Percentiles rank a stretch among this genome's conserved stretches.
Evolutionary conservation across 2,113 vertebrate genomes (phyloP).

Genomic region (Burhinus oedicnemus): DNA sequence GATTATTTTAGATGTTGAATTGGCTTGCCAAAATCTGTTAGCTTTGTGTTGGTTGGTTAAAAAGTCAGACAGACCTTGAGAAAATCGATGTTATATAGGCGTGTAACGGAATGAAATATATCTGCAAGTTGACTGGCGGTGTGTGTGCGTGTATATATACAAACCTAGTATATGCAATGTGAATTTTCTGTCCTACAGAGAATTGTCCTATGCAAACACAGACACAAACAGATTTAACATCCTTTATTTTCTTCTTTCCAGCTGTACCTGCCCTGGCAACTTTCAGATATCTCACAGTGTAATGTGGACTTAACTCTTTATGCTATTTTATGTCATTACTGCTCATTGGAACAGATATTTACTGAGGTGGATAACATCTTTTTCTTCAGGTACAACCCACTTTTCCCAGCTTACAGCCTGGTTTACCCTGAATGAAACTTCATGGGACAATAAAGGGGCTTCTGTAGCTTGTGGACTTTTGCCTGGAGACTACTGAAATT

Average conservation of each 20-base stretch:
- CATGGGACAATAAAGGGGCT: not conserved
- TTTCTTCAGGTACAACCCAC: not conserved
- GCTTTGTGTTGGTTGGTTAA: not conserved
- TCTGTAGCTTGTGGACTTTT: not conserved
- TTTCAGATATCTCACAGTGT: not conserved
- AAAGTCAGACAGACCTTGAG: not conserved
- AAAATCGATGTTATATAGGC: not conserved
- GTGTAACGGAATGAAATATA: not conserved
- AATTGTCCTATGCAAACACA: not conserved
- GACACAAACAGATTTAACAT: not conserved
- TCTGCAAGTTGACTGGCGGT: not conserved
- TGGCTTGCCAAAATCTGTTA: not conserved
- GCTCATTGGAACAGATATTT: not conserved
- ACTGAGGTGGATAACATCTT: not conserved
- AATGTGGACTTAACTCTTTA: not conserved
- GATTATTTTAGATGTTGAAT: not conserved
- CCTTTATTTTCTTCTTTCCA: not conserved
- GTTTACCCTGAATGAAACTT: not conserved
- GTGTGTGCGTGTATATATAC: rapidly evolving
- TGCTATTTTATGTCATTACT: not conserved
- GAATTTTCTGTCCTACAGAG: not conserved
- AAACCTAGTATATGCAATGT: not conserved
- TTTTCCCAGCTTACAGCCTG: not conserved
- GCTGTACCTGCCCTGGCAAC: not conserved
- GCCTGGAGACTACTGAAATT: not conserved